These are phyloP conservation scores for Xenopus petersii DNA, from an alignment of 2,797 vertebrate species.

Conservation along the genomic window DNA sequence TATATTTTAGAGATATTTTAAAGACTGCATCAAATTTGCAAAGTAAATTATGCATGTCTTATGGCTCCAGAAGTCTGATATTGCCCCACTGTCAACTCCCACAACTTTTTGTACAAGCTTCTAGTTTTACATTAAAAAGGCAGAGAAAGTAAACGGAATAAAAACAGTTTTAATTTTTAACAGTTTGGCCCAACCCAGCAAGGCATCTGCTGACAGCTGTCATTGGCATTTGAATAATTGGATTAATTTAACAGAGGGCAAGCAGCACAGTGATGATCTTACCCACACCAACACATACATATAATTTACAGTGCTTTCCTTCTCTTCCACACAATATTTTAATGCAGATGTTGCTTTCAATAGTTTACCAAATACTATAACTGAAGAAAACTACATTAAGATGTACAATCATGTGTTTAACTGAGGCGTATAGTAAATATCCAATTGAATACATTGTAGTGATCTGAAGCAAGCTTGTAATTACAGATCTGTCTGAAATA, in stretches of 20 bases:
- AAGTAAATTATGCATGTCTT: constrained; percentile 91
- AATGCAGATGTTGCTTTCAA: constrained; percentile 24
- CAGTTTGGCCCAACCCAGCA: constrained; percentile 72
- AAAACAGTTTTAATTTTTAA: constrained; percentile 85
- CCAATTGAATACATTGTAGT: constrained; percentile 22
- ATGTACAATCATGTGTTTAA: constrained; percentile 12
- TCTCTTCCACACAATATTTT: constrained; percentile 6
- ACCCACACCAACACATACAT: constrained; percentile 28
- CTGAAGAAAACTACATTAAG: constrained; percentile 12
- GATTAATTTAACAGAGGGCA: constrained; percentile 77
- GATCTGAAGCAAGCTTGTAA: constrained; percentile 16
- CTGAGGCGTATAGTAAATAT: constrained; percentile 16
- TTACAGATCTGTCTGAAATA: constrained; percentile 9
- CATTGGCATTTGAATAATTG: constrained; percentile 87
- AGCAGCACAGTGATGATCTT: constrained; percentile 46
- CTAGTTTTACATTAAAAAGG: constrained; percentile 79
- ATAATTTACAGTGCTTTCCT: constrained; percentile 25
- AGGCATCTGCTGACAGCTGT: constrained; percentile 76
- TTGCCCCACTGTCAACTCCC: constrained; percentile 81
- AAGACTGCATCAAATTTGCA: constrained; percentile 79
- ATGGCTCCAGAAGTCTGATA: constrained; percentile 79
- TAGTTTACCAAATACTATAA: constrained; percentile 9
- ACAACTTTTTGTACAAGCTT: constrained; percentile 78
- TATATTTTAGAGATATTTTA: constrained; percentile 94
- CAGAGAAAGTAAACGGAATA: constrained; percentile 80